Conservation (phyloP, 1,140 invertebrate genomes). For the Dufourea novaeangliae region DNA sequence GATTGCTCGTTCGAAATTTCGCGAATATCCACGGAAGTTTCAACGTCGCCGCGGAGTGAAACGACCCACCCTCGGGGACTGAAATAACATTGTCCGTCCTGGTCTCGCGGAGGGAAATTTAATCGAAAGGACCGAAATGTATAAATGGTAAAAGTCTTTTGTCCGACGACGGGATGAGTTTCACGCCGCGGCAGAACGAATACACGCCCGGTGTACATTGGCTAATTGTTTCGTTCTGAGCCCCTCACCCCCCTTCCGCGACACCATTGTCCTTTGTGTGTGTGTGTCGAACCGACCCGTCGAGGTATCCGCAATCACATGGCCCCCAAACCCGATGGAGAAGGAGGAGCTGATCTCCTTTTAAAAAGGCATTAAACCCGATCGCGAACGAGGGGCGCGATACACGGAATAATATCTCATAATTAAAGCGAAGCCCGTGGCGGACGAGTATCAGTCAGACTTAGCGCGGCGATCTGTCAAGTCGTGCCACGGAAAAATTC, state of each 20-base stretch:
- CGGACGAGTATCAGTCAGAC: slow-evolving; percentile 79
- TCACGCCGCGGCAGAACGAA: slow-evolving; percentile 24
- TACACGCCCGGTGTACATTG: slow-evolving; percentile 10
- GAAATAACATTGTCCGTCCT: slow-evolving; percentile 35
- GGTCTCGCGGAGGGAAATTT: neutral
- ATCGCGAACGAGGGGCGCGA: slow-evolving; percentile 72
- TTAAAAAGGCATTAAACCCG: slow-evolving; percentile 75
- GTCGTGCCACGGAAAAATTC: slow-evolving; percentile 61
- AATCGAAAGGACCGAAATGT: slow-evolving; percentile 45
- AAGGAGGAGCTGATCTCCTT: slow-evolving; percentile 63
- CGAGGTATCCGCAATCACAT: slow-evolving; percentile 21
- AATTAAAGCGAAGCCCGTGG: slow-evolving; percentile 80
- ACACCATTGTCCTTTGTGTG: slow-evolving; percentile 46
- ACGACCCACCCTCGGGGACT: slow-evolving; percentile 43
- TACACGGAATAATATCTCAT: slow-evolving; percentile 79
- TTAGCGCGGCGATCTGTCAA: slow-evolving; percentile 80
- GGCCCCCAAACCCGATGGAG: neutral
- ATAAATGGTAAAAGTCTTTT: slow-evolving; percentile 48
- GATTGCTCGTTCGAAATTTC: slow-evolving; percentile 58
- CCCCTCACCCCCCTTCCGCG: too few species aligned
- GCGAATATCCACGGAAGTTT: slow-evolving; percentile 52
- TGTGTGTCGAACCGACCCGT: slow-evolving; percentile 25
- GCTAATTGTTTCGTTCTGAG: slow-evolving; percentile 67
- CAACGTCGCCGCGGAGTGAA: slow-evolving; percentile 36
- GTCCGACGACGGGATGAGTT: slow-evolving; percentile 17